A percentile compares a stretch with the other conserved stretches of the same genome.
phyloP scores from a whole-genome alignment of 2,888 invertebrate genomes.

The Microdon myrmicae region DNA sequence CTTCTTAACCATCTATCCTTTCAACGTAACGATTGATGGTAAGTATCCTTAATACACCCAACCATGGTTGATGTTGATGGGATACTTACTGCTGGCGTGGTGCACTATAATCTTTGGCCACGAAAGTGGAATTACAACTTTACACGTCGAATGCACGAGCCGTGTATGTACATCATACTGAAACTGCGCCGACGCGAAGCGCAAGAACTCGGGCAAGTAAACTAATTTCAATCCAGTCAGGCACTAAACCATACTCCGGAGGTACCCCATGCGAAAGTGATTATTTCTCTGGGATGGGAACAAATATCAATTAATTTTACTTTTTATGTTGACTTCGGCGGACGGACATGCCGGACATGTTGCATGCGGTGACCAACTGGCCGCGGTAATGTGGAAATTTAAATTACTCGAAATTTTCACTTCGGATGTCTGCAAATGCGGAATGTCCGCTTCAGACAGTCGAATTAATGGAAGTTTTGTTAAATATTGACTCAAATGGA shows the following conservation, averaged over 20 bases:
- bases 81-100: slow-evolving; percentile 19
- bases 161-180: slow-evolving; percentile 23
- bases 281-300: slow-evolving; percentile 26
- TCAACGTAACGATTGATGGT: slow-evolving; percentile 29
- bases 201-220: slow-evolving; percentile 28
- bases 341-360: no score
- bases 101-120: slow-evolving; percentile 25
- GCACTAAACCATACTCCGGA: slow-evolving; percentile 12
- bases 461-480: slow-evolving; percentile 21
- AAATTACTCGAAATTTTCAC: slow-evolving; percentile 2
- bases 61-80: slow-evolving; percentile 32
- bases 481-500: slow-evolving; percentile 20
- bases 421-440: slow-evolving; percentile 7
- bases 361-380: neutral
- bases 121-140: slow-evolving; percentile 33
- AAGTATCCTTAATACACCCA: slow-evolving; percentile 3
- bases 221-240: slow-evolving; percentile 37
- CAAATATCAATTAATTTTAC: slow-evolving; percentile 47
- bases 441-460: neutral
- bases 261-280: slow-evolving; percentile 16
- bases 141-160: slow-evolving; percentile 9
- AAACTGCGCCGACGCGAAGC: slow-evolving; percentile 5
- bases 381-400: slow-evolving; percentile 13
- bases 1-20: slow-evolving; percentile 3
- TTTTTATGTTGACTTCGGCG: slow-evolving; percentile 26